Base-by-base conservation (phyloP, 2,888 invertebrate genomes). In the Parnassius mnemosyne region DNA sequence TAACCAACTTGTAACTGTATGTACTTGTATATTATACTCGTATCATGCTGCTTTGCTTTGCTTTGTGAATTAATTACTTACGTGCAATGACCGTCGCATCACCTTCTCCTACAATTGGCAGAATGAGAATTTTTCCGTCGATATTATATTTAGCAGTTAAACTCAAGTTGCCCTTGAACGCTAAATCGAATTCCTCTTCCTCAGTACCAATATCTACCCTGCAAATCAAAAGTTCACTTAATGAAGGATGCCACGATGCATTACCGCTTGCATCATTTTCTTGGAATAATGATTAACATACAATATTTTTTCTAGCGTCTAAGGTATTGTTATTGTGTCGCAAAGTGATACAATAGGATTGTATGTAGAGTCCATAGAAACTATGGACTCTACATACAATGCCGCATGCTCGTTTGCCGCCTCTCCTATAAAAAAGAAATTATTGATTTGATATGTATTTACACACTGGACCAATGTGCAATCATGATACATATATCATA, bases 51-150 rank as follows among this genome's bases (percentile, higher is more conserved):
- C 25, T n/a, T 16, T 16, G 16, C 16, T 34, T 34, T 34, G 34
- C 34, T 34, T n/a, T 53, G 20, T 41, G 1, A 87, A 7, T n/a
- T n/a, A n/a, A n/a, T n/a, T 7, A 34, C 92, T 89, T 81, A 93
- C 93, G 74, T 50, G 86, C 80, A 53, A 77, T 65, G 51, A 92
- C 82, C 0, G 80, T 53, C 2, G 92, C 86, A 65, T 89, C 87
- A 9, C 93, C 93, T 1, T 87, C 76, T 44, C 93, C 93, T 68
- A 81, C 68, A 52, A 93, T 91, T 0, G 93, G 92, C n/a, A 93
- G 75, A 60, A 93, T 87, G 0, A 93, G 77, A 51, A 93, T 87
- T 68, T 83, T 81, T 1, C 93, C 93, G 57, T 89, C 88, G 1
- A 90, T 80, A 9, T 78, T 83, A 72, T 93, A 93, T 47, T 89